A percentile compares a stretch with the other conserved stretches of the same genome.
Conservation (phyloP, 2,888 invertebrate species). For the Pristionchus mayeri region DNA sequence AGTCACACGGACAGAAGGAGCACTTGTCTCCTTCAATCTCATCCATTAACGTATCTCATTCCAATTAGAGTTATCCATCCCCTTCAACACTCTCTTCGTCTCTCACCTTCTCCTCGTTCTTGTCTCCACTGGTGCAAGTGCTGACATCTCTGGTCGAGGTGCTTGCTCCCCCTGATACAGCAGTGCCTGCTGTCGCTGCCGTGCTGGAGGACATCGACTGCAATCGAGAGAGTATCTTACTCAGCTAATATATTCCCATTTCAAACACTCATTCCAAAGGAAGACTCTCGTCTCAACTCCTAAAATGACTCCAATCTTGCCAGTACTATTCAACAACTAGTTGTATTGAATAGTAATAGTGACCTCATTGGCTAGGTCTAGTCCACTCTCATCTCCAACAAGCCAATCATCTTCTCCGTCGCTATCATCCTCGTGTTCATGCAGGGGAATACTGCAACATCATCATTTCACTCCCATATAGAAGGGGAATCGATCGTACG, state of each 20-base stretch:
- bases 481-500: conserved; percentile 40
- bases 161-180: background rate
- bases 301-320: too few species aligned
- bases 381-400: background rate
- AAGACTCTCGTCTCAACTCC: too few species aligned
- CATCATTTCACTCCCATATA: too few species aligned
- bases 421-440: conserved; percentile 20
- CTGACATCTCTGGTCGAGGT: background rate
- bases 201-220: background rate
- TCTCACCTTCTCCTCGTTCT: background rate
- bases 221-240: background rate
- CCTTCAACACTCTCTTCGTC: too few species aligned
- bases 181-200: background rate
- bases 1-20: background rate
- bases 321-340: too few species aligned
- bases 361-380: background rate
- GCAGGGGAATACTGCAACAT: background rate
- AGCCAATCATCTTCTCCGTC: background rate
- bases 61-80: too few species aligned
- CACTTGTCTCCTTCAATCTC: background rate
- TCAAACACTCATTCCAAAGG: too few species aligned
- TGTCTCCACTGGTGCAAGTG: background rate
- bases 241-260: too few species aligned
- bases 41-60: background rate
- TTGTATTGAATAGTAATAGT: too few species aligned